Evolutionary conservation across 37 sponge, comb jelly and placozoan species (phyloP), one percentile per base, ranked within the genome.

Genomic region (Lycopodina hypogea): DNA sequence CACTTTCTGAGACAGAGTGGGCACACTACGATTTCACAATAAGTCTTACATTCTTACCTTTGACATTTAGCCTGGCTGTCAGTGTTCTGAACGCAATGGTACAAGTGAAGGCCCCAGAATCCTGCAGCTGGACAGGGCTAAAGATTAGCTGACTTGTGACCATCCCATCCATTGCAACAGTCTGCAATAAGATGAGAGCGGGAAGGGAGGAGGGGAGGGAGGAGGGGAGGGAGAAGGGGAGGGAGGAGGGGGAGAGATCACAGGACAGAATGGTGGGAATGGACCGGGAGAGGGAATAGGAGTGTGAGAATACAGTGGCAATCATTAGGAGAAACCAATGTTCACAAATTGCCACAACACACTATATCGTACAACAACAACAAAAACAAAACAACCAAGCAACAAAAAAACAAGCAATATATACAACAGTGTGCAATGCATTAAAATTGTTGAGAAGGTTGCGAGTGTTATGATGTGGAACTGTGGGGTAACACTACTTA

Each of bases 251-350:
- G 24, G 52, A 29, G 30, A 24, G 39, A 45, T 4, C 45, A 50
- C 3, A 39, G 73, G n/a, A 45, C 6, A 45, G 17, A 52, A 42
- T 50, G 52, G 34, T 19, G 18, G 52, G 52, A 8, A 52, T 21
- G 52, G 32, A 29, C 23, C n/a, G 73, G 52, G 28, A 72, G 73
- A 42, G 73, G 73, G 23, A 21, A 61, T 22, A 61, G 28, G 77
- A 60, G 26, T 3, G 42, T 37, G 77, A 38, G 14, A 24, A 42
- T 36, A 14, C 0, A 61, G 77, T 38, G 26, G 63, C 12, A 60
- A 17, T 23, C 61, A n/a, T n/a, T n/a, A n/a, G n/a, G n/a, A n/a
- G n/a, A n/a, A n/a, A n/a, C n/a, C n/a, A n/a, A n/a, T n/a, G n/a
- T n/a, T n/a, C n/a, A n/a, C n/a, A n/a, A n/a, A n/a, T n/a, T n/a